Evolutionary conservation across 53 echinoderm and acorn worm genomes (phyloP), one percentile per base, ranked within the genome.

Genomic region (Stichopus horrens): DNA sequence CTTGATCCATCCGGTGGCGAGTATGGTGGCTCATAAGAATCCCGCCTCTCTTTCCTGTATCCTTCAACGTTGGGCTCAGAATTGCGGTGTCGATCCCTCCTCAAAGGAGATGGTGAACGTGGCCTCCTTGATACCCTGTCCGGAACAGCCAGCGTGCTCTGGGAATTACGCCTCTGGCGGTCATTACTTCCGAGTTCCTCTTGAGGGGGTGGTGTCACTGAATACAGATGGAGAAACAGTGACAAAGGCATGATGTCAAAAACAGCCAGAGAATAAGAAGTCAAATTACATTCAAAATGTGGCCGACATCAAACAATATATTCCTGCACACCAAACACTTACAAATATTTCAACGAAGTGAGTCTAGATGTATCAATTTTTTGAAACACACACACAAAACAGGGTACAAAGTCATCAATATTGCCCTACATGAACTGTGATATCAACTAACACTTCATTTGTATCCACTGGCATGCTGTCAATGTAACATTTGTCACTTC

Each of bases 111-210:
- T 53, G 96, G 96, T 81, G 95, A 93, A 1, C 96, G 90, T 6
- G 95, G 90, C 54, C 96, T 76, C 37, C 93, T 90, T 22, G 91
- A 83, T 9, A 91, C 92, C 55, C 95, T 89, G 54, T 96, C 96
- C 53, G 96, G 96, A 16, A 96, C 96, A 52, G 96, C 93, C 16
- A 96, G 86, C 9, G 96, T 96, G 88, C 92, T 95, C 76, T 93
- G 95, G 1, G 94, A 96, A 74, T 92, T 93, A 21, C 96, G 84
- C n/a, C 96, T 91, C 77, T 93, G 92, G 82, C 92, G 87, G 11
- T 91, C 88, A 53, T 93, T 88, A 53, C 84, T 90, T 51, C 92
- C 87, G 74, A 92, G 88, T 74, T 93, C 93, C 56, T 96, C 96
- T 90, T 71, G 92, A 52, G 95, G 93, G 58, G 96, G 96, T 81